Base-by-base conservation (phyloP, 92 coral and sea anemone genomes). In the Plumapathes pennacea region DNA sequence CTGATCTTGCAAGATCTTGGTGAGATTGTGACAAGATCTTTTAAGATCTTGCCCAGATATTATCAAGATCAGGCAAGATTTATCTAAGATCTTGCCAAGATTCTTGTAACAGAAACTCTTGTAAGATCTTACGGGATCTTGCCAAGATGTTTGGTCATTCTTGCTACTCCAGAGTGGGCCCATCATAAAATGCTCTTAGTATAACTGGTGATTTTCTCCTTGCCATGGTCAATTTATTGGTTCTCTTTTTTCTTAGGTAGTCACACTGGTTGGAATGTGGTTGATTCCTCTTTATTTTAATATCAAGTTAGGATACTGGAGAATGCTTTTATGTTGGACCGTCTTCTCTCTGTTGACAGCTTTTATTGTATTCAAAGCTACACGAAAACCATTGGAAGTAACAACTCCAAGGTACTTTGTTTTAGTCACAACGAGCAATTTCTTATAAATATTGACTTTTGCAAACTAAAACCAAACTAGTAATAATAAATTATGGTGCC, bases 231-330 rank as follows among this genome's bases (percentile, higher is more conserved):
- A n/a, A 4, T 4, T 24, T 32, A 52, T 50, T 41, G 19, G 3
- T 19, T 39, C 33, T 46, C 49, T n/a, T 20, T 51, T 41, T 38
- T 69, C 52, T 0, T 60, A 94, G 99, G 85, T 90, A 56, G 90
- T 88, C 21, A 84, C 96, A 4, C 68, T 94, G 24, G 71, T 89
- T 64, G 99, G 99, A 6, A 90, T 94, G 88, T 94, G 99, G 99
- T 59, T 88, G 49, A 81, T 94, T 25, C 99, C 99, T 5, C 57
- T 94, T 38, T 94, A 94, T 74, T 94, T 94, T 62, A 88, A 85
- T 25, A 44, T 94, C 67, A 86, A 69, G 62, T 83, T 94, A 27
- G 58, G 50, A n/a, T 94, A 79, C 62, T 88, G 88, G 90, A 78
- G 99, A 54, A 94, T 94, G 99, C 64, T 94, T 47, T 55, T 62